Percentiles rank a stretch among this genome's conserved stretches.
phyloP scores from a whole-genome alignment of 1,140 invertebrate genomes.

The Fopius arisanus region DNA sequence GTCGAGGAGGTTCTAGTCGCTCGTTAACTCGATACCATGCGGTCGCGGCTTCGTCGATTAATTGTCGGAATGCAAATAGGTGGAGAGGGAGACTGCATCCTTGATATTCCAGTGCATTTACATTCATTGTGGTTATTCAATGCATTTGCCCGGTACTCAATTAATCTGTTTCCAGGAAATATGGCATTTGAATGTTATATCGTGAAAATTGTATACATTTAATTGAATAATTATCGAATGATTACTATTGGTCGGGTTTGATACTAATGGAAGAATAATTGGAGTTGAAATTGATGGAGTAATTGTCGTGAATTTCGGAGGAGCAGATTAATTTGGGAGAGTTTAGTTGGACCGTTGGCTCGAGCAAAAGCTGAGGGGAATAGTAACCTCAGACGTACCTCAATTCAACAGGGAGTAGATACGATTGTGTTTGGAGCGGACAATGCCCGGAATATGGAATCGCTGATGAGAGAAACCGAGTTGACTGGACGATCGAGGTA shows the following conservation, averaged over 20 bases:
- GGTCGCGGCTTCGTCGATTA: slow-evolving; percentile 18
- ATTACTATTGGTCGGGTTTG: neutral
- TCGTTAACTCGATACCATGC: slow-evolving; percentile 28
- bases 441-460: slow-evolving; percentile 12
- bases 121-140: slow-evolving; percentile 16
- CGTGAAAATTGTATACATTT: neutral
- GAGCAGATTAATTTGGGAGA: neutral
- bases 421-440: slow-evolving; percentile 23
- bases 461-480: neutral
- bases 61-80: slow-evolving; percentile 27
- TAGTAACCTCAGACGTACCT: slow-evolving; percentile 12
- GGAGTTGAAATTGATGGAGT: neutral
- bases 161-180: neutral
- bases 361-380: neutral
- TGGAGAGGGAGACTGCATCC: neutral
- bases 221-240: neutral
- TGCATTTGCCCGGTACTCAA: neutral
- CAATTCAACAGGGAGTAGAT: slow-evolving; percentile 8
- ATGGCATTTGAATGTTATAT: neutral
- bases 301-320: neutral
- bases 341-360: neutral
- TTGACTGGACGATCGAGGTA: slow-evolving; percentile 2
- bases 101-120: slow-evolving; percentile 13
- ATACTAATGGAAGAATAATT: neutral
- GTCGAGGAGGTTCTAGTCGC: slow-evolving; percentile 11